Percentiles rank a stretch among this genome's conserved stretches.
Conservation (phyloP, 2,797 vertebrate species). For the Adelosebastes latens region DNA sequence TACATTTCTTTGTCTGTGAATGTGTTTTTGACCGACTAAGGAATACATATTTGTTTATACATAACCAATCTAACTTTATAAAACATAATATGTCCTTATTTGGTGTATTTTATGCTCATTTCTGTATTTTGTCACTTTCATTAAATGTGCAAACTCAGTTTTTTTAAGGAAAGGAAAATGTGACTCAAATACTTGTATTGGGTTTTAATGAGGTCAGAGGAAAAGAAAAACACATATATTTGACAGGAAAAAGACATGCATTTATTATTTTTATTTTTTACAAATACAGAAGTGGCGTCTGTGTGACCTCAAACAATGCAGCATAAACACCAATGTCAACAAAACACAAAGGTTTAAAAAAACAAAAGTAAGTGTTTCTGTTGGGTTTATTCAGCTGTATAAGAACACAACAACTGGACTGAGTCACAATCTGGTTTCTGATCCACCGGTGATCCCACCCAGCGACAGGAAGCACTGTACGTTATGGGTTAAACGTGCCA, state of each 20-base stretch:
- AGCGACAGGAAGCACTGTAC: constrained; percentile 43
- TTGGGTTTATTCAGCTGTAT: constrained; percentile 9
- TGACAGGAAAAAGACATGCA: neutral
- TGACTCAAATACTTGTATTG: too few relatives aligned
- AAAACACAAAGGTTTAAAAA: neutral
- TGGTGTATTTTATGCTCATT: neutral
- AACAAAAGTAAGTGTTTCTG: neutral
- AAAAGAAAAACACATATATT: neutral
- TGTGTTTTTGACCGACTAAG: neutral
- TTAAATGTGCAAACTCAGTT: neutral
- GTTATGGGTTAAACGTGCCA: constrained; percentile 39
- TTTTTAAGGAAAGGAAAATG: neutral
- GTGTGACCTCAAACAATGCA: neutral
- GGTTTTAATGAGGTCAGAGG: neutral
- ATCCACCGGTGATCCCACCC: constrained; percentile 53
- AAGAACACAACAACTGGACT: neutral
- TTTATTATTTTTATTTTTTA: neutral
- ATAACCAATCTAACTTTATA: too few relatives aligned
- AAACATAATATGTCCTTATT: neutral
- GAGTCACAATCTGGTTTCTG: constrained; percentile 21
- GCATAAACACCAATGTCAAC: neutral
- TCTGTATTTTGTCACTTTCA: neutral
- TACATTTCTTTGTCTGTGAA: neutral
- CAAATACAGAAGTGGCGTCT: neutral
- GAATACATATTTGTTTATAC: neutral